These are phyloP conservation scores for Glyptemys insculpta DNA, from an alignment of 2,797 vertebrate genomes.

Conservation along the genomic window DNA sequence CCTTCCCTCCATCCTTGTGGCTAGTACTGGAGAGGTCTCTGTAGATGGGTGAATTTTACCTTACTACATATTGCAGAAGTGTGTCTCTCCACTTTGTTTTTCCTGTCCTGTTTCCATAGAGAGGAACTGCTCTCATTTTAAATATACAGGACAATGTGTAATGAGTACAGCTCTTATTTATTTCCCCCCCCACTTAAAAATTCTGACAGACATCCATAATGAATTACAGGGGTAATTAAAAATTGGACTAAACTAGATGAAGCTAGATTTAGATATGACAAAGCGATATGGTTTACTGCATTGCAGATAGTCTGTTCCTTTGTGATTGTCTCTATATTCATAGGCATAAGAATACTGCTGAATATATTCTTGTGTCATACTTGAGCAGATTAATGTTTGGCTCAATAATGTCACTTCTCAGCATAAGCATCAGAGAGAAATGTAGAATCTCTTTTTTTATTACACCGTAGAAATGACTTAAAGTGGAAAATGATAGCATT, in stretches of 20 bases:
- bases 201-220: neutral
- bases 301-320: neutral
- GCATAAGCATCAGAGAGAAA: neutral
- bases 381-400: neutral
- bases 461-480: neutral
- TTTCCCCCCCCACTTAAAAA: neutral
- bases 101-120: neutral
- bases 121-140: neutral
- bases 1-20: neutral
- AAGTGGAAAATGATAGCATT: neutral
- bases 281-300: neutral
- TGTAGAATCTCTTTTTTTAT: neutral
- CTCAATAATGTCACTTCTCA: neutral
- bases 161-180: neutral
- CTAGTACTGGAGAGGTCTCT: neutral
- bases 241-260: neutral
- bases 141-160: neutral
- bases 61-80: neutral
- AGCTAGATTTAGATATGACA: neutral
- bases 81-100: neutral
- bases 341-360: neutral
- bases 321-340: neutral
- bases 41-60: neutral
- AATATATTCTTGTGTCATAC: neutral
- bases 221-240: neutral